These are phyloP conservation scores for Hedychridium roseum DNA, from an alignment of 2,888 invertebrate species.

Conservation along the genomic window DNA sequence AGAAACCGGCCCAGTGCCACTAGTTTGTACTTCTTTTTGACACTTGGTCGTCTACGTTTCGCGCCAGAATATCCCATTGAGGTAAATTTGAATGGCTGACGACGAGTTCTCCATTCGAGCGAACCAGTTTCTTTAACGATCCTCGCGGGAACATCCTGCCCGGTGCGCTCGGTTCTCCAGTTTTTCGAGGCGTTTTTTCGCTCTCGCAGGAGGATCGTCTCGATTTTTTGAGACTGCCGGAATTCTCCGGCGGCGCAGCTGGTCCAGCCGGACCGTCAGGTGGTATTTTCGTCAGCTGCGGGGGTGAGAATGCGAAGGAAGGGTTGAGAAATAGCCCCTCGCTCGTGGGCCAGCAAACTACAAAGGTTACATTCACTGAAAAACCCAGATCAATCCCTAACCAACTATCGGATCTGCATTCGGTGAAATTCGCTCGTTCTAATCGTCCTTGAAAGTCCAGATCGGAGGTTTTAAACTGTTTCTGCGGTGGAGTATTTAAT, in stretches of 20 bases:
- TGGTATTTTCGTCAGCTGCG: constrained; percentile 56
- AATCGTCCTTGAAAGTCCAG: too few relatives aligned
- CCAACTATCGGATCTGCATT: too few relatives aligned
- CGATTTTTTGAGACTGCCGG: constrained; percentile 28
- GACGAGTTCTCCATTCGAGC: not conserved
- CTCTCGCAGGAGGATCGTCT: constrained; percentile 29
- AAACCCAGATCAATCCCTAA: too few relatives aligned
- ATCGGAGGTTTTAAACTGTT: too few relatives aligned
- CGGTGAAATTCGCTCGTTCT: too few relatives aligned
- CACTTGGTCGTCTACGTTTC: too few relatives aligned
- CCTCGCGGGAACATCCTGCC: constrained; percentile 22
- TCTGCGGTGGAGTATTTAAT: too few relatives aligned
- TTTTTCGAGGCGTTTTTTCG: constrained; percentile 6
- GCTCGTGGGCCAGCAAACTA: constrained; percentile 20
- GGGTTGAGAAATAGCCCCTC: constrained; percentile 35
- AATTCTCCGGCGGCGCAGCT: not conserved
- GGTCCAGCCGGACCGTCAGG: constrained; percentile 42
- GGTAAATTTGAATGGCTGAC: too few relatives aligned
- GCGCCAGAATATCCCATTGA: too few relatives aligned
- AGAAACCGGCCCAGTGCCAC: too few relatives aligned
- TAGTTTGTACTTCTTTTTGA: too few relatives aligned
- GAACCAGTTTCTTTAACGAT: not conserved
- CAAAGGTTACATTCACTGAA: constrained; percentile 23
- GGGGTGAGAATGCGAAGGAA: constrained; percentile 50
- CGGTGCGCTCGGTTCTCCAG: constrained; percentile 12